A percentile compares a stretch with the other conserved stretches of the same genome.
Evolutionary conservation across 2,888 invertebrate genomes (phyloP).

Genomic region (Acleris emargana): DNA sequence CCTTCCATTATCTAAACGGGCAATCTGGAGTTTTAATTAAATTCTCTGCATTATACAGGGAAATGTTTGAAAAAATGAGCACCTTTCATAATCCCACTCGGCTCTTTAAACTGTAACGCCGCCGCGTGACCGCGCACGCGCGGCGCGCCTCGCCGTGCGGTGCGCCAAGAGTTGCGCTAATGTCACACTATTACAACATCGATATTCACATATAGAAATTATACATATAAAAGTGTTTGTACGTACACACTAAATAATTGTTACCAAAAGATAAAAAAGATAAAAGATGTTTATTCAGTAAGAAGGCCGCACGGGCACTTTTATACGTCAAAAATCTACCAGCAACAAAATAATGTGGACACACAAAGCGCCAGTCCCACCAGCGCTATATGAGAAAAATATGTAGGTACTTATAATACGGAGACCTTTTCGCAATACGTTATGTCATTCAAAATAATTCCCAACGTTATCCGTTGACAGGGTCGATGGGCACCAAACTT

Average conservation of each 20-base stretch:
- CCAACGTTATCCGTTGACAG: slow-evolving; percentile 15
- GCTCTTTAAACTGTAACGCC: slow-evolving; percentile 40
- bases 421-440: slow-evolving; percentile 6
- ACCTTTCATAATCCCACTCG: slow-evolving; percentile 46
- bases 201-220: too few species aligned
- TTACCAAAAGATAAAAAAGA: too few species aligned
- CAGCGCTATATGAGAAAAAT: background rate
- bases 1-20: slow-evolving; percentile 58
- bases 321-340: too few species aligned
- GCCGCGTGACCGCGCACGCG: slow-evolving; percentile 3
- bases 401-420: background rate
- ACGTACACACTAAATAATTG: background rate
- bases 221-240: too few species aligned
- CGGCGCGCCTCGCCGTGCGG: background rate
- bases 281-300: too few species aligned
- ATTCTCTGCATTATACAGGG: slow-evolving; percentile 56
- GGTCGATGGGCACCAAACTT: slow-evolving; percentile 24
- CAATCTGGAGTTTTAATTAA: slow-evolving; percentile 68
- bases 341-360: too few species aligned
- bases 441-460: slow-evolving; percentile 18
- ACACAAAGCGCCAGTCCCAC: background rate
- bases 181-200: background rate
- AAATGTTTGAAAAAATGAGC: slow-evolving; percentile 54
- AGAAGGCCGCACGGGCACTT: too few species aligned
- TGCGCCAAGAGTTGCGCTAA: too few species aligned